Percentiles rank a stretch among this genome's conserved stretches.
phyloP scores from a whole-genome alignment of 2,888 invertebrate genomes.

The Trisateles emortualis region DNA sequence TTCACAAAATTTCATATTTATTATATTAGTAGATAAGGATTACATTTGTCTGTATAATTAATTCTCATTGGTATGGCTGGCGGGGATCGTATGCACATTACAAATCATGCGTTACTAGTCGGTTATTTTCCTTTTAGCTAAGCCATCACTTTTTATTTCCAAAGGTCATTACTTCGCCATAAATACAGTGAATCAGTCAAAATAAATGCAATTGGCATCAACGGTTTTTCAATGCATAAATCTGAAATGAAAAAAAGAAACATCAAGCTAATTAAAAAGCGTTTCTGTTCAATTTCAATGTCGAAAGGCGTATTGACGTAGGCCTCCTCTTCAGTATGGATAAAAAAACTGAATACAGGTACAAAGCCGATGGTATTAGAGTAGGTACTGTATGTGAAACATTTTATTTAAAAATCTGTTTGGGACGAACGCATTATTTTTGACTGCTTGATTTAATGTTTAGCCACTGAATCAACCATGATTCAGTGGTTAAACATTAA shows the following conservation, averaged over 20 bases:
- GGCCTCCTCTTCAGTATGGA: background rate
- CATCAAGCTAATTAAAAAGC: constrained; percentile 23
- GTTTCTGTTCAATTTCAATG: constrained; percentile 10
- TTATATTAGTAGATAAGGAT: no score
- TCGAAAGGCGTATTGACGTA: constrained; percentile 4
- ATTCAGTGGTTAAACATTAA: no score
- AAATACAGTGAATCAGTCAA: background rate
- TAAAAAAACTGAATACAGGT: background rate
- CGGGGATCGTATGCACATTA: no score
- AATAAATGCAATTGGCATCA: background rate
- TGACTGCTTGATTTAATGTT: background rate
- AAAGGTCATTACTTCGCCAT: no score
- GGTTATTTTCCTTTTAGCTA: no score
- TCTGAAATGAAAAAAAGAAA: constrained; percentile 4
- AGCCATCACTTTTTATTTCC: no score
- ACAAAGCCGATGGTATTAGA: background rate
- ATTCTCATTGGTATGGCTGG: no score
- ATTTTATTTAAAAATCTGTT: constrained; percentile 5
- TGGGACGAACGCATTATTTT: no score
- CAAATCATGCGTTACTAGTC: no score
- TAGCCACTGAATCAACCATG: no score
- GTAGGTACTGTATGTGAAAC: background rate
- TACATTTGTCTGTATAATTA: no score
- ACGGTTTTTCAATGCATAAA: background rate
- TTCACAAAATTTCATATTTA: no score